Evolutionary conservation across 2,797 vertebrate species (phyloP).

Genomic region (Enteromius trimaculatus): DNA sequence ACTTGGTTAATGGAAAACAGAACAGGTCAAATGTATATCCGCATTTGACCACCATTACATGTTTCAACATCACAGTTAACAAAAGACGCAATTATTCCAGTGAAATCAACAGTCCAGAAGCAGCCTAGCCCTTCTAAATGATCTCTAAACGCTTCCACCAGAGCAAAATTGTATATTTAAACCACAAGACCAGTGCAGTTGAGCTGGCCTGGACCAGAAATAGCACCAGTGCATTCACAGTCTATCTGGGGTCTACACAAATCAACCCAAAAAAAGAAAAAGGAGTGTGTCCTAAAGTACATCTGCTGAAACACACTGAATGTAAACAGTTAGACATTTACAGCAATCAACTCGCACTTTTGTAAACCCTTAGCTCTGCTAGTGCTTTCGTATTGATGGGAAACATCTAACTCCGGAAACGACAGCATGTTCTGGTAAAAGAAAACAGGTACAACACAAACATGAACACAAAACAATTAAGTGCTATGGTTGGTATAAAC

Average conservation of each 20-base stretch:
- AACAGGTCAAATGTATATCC: not conserved
- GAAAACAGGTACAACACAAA: not conserved
- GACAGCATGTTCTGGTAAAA: not conserved
- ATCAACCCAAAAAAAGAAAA: constrained; percentile 8
- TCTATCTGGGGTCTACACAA: constrained; percentile 21
- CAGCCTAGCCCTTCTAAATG: constrained; percentile 27
- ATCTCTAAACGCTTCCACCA: constrained; percentile 11
- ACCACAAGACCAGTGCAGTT: constrained; percentile 29
- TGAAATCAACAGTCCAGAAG: constrained; percentile 40
- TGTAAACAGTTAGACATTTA: constrained; percentile 54
- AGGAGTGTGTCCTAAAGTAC: constrained; percentile 14
- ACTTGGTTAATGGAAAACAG: constrained; percentile 8
- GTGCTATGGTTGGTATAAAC: constrained; percentile 21
- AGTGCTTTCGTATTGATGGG: constrained; percentile 58
- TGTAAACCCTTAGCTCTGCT: constrained; percentile 40
- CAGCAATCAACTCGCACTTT: constrained; percentile 21
- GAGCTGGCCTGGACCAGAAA: constrained; percentile 15
- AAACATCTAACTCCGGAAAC: constrained; percentile 34
- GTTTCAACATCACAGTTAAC: not conserved
- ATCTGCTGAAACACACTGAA: constrained; percentile 34
- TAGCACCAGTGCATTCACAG: constrained; percentile 27
- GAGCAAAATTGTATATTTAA: constrained; percentile 14
- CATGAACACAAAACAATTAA: constrained; percentile 17
- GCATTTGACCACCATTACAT: constrained; percentile 21
- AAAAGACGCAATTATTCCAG: constrained; percentile 36